Conservation (phyloP, 2,113 vertebrate species). For the Oncorhynchus clarkii region DNA sequence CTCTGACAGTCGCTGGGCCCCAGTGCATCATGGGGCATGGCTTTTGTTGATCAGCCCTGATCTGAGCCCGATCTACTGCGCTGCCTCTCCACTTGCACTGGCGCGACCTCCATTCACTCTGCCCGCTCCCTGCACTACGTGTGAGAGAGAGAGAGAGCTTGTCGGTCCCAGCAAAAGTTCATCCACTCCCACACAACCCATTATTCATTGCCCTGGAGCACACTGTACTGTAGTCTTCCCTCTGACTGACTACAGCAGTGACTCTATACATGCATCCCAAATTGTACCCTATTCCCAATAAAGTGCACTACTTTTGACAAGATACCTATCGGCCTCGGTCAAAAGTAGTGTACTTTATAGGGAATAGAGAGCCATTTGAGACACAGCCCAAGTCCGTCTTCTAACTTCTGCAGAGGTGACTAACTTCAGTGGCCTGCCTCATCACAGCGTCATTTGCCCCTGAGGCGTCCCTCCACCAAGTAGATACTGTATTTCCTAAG, state of each 20-base stretch:
- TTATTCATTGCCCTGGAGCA: slow-evolving; percentile 37
- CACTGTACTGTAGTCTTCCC: slow-evolving; percentile 1
- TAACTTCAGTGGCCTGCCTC: not conserved
- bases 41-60: slow-evolving; percentile 74
- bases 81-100: slow-evolving; percentile 67
- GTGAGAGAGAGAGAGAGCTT: slow-evolving; percentile 30
- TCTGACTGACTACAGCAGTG: not conserved
- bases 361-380: no score
- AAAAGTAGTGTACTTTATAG: no score
- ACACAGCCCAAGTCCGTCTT: no score
- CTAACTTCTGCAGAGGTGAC: no score
- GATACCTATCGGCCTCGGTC: no score
- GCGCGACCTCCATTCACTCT: slow-evolving; percentile 69
- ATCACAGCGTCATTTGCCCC: no score
- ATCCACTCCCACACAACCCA: slow-evolving; percentile 26
- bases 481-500: no score
- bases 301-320: no score
- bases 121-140: slow-evolving; percentile 27
- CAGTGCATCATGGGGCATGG: slow-evolving; percentile 67
- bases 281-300: no score
- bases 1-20: slow-evolving; percentile 60
- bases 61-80: slow-evolving; percentile 67
- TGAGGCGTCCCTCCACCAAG: no score
- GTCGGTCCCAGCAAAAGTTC: slow-evolving; percentile 45
- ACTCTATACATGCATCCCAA: no score